These are phyloP conservation scores for Xanthia icteritia DNA, from an alignment of 2,888 invertebrate genomes.

Conservation along the genomic window DNA sequence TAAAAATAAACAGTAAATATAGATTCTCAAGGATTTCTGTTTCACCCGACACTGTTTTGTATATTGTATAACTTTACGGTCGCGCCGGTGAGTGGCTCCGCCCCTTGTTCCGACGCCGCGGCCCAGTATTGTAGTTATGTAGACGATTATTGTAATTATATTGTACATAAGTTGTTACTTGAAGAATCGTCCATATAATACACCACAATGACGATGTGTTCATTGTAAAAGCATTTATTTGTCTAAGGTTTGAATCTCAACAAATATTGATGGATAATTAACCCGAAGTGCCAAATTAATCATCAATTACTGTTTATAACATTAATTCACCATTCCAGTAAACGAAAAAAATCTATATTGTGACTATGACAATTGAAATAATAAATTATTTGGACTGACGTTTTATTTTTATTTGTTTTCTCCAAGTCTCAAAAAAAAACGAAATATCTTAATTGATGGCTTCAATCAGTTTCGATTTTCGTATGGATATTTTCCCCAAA, in stretches of 20 bases:
- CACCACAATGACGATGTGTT: conserved; percentile 67
- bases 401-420: conserved; percentile 66
- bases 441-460: too few relatives aligned
- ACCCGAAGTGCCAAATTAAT: conserved; percentile 85
- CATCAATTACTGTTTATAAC: conserved; percentile 74
- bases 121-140: conserved; percentile 68
- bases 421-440: neutral
- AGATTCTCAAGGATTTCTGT: conserved; percentile 54
- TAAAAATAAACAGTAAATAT: conserved; percentile 45
- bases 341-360: conserved; percentile 76
- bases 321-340: conserved; percentile 86
- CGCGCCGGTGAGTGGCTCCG: conserved; percentile 6
- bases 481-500: neutral
- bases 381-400: conserved; percentile 88
- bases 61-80: conserved; percentile 50
- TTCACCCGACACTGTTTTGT: conserved; percentile 56
- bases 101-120: conserved; percentile 13
- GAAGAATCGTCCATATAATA: conserved; percentile 81
- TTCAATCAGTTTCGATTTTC: neutral
- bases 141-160: conserved; percentile 83
- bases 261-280: conserved; percentile 74
- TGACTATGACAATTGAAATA: conserved; percentile 80
- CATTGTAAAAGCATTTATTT: conserved; percentile 84
- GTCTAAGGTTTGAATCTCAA: conserved; percentile 85
- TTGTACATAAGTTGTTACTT: conserved; percentile 86